phyloP scores from a whole-genome alignment of 2,113 vertebrate species.

The Limnothrissa miodon region DNA sequence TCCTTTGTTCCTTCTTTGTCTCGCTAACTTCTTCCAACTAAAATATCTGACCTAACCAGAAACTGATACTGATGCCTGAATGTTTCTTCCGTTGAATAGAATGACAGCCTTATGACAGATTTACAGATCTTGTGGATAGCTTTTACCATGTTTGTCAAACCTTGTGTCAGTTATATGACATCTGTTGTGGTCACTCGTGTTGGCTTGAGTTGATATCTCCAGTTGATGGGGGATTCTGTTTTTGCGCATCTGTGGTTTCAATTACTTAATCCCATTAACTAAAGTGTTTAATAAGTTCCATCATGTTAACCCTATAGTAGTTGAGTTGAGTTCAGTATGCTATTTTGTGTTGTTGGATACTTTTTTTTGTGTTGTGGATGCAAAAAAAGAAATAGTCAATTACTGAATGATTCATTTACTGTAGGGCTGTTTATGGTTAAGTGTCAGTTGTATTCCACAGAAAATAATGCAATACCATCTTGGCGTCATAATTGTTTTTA shows the following conservation, averaged over 20 bases:
- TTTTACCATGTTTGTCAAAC: neutral
- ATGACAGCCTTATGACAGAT: neutral
- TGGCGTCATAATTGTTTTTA: no score
- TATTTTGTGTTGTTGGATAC: no score
- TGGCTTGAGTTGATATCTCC: neutral
- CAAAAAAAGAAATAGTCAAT: no score
- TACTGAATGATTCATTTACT: no score
- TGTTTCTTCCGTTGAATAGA: neutral
- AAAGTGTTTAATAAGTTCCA: neutral
- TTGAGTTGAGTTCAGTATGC: no score
- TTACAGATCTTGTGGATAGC: neutral
- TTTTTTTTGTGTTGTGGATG: neutral
- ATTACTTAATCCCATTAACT: neutral
- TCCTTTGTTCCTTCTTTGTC: neutral
- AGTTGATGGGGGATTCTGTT: neutral
- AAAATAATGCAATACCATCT: no score
- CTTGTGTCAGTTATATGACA: no score
- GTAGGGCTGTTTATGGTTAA: no score
- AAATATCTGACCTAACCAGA: neutral
- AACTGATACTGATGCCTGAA: neutral
- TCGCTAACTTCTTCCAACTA: neutral
- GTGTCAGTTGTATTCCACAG: no score
- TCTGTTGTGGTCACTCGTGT: no score
- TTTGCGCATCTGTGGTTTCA: neutral
- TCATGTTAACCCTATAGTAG: neutral